Percentiles rank a stretch among this genome's conserved stretches.
Conservation (phyloP, 2,797 vertebrate genomes). For the Takifugu rubripes region DNA sequence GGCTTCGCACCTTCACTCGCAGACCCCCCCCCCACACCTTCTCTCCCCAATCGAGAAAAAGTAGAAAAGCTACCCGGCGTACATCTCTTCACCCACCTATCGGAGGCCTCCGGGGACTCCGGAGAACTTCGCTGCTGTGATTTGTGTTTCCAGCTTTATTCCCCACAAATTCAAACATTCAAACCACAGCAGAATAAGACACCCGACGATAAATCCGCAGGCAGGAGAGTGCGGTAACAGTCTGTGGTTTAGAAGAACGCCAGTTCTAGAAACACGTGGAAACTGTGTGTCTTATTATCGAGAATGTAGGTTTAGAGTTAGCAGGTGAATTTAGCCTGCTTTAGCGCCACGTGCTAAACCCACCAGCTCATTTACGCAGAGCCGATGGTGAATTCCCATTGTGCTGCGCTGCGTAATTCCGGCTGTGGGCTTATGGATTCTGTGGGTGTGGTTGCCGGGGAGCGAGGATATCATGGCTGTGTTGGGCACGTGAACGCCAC, state of each 20-base stretch:
- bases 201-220: slow-evolving; percentile 34
- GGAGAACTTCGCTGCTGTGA: slow-evolving; percentile 3
- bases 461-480: slow-evolving; percentile 28
- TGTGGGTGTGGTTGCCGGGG: slow-evolving; percentile 31
- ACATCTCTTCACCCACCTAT: slow-evolving; percentile 36
- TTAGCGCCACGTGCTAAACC: slow-evolving; percentile 18
- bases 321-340: slow-evolving; percentile 9
- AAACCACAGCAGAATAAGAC: slow-evolving; percentile 32
- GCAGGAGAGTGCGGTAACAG: slow-evolving; percentile 3
- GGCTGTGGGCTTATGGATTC: slow-evolving; percentile 33
- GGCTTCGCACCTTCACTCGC: slow-evolving; percentile 52
- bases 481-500: slow-evolving; percentile 49
- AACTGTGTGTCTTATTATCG: slow-evolving; percentile 12
- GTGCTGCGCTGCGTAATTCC: slow-evolving; percentile 21
- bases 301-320: slow-evolving; percentile 1
- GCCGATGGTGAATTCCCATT: slow-evolving; percentile 33
- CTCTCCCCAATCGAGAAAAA: slow-evolving; percentile 21
- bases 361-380: slow-evolving; percentile 20
- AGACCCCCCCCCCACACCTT: slow-evolving; percentile 35
- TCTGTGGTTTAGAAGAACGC: slow-evolving; percentile 23
- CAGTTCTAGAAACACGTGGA: slow-evolving; percentile 32
- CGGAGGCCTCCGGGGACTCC: slow-evolving; percentile 35
- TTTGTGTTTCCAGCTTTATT: slow-evolving; percentile 26
- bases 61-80: slow-evolving; percentile 52
- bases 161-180: slow-evolving; percentile 6